Evolutionary conservation across 2,888 invertebrate genomes (phyloP).

Genomic region (Suillia variegata): DNA sequence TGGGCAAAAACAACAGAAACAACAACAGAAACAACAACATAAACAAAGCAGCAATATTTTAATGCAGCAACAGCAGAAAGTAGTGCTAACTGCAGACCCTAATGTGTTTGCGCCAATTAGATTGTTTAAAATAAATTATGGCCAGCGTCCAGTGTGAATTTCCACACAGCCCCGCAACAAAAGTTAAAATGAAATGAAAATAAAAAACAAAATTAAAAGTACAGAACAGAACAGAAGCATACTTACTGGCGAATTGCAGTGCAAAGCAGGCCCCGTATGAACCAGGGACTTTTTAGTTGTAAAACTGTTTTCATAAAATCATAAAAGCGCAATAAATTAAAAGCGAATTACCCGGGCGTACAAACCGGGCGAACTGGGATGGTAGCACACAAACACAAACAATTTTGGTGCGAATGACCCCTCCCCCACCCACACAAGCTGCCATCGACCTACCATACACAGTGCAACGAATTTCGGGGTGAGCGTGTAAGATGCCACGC

Average conservation of each 20-base stretch:
- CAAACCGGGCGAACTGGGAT: background rate
- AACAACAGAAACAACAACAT: background rate
- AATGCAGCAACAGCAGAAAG: background rate
- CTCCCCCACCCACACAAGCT: too few relatives aligned
- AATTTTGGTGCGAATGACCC: too few relatives aligned
- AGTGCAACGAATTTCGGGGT: background rate
- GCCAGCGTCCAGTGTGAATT: background rate
- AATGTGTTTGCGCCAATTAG: constrained; percentile 1
- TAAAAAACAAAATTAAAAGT: background rate
- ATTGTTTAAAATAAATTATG: background rate
- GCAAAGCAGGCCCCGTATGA: background rate
- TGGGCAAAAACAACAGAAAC: background rate
- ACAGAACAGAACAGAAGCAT: background rate
- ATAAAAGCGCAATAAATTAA: background rate
- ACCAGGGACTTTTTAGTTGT: background rate
- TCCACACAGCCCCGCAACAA: background rate
- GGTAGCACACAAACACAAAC: background rate
- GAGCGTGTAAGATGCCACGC: too few relatives aligned
- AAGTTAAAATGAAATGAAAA: background rate
- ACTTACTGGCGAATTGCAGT: background rate
- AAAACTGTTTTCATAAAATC: background rate
- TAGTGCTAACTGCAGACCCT: background rate
- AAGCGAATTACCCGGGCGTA: background rate
- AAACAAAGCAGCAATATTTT: background rate
- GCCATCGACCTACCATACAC: too few relatives aligned